phyloP scores from a whole-genome alignment of 2,797 vertebrate species.

The Tangara arthus region DNA sequence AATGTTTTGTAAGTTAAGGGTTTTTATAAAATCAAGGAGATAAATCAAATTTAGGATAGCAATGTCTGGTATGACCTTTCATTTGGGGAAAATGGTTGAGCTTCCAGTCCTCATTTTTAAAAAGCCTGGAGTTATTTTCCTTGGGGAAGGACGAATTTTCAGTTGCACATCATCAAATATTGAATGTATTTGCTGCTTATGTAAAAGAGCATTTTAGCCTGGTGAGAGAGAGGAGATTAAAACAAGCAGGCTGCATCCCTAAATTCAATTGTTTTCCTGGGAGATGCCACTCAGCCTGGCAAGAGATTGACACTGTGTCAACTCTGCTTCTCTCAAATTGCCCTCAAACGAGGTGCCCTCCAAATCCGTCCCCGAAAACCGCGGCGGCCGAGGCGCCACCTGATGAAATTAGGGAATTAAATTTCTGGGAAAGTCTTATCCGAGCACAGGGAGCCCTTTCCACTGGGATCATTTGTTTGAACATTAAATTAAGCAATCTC shows the following conservation, averaged over 20 bases:
- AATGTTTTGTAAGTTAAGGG: background rate
- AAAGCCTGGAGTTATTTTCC: background rate
- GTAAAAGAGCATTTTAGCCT: constrained; percentile 18
- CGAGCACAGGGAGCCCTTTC: background rate
- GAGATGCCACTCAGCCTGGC: background rate
- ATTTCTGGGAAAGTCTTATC: constrained; percentile 24
- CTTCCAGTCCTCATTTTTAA: background rate
- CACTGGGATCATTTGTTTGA: background rate
- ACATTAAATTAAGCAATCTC: background rate
- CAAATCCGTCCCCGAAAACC: background rate
- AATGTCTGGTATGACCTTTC: background rate
- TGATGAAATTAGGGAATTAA: constrained; percentile 48
- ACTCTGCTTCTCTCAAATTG: constrained; percentile 15
- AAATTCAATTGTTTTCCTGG: constrained; percentile 42
- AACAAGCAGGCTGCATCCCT: background rate
- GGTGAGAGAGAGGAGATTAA: constrained; percentile 15
- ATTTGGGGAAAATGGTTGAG: background rate
- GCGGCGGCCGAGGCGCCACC: background rate
- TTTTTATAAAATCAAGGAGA: background rate
- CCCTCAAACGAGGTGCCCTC: constrained; percentile 1
- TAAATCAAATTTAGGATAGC: background rate
- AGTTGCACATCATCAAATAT: background rate
- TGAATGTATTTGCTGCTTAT: constrained; percentile 3
- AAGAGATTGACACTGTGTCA: background rate
- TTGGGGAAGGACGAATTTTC: constrained; percentile 6